Evolutionary conservation across 2,113 vertebrate species (phyloP).

Genomic region (Grammomys dolichurus): DNA sequence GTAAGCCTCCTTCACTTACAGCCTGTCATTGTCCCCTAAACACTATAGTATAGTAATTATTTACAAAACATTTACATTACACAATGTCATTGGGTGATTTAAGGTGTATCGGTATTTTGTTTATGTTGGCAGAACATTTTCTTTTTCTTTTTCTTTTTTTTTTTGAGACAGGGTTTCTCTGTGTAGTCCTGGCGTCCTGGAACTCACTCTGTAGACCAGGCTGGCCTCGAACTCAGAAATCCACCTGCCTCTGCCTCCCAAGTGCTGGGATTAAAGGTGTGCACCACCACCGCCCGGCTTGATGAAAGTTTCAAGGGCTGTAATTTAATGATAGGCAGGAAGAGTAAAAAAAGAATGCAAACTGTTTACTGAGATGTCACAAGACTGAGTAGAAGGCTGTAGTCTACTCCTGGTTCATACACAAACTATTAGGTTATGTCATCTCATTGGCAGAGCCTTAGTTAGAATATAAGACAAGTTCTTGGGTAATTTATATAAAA

Average conservation of each 20-base stretch:
- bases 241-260: no score
- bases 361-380: neutral
- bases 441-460: constrained; percentile 6
- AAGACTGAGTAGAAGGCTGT: neutral
- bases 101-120: neutral
- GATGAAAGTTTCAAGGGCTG: neutral
- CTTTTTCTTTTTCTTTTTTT: no score
- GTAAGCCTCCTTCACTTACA: neutral
- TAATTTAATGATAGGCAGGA: neutral
- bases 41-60: neutral
- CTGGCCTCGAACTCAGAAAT: no score
- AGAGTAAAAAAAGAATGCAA: neutral
- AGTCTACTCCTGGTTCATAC: neutral
- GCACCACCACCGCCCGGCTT: neutral
- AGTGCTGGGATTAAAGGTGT: no score
- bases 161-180: no score
- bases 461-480: neutral
- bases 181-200: no score
- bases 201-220: no score
- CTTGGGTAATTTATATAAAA: neutral
- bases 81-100: neutral
- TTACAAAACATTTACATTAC: neutral
- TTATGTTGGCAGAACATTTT: neutral
- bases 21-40: neutral
- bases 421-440: neutral